phyloP scores from a whole-genome alignment of 2,888 invertebrate genomes.

The Sisyra terminalis region DNA sequence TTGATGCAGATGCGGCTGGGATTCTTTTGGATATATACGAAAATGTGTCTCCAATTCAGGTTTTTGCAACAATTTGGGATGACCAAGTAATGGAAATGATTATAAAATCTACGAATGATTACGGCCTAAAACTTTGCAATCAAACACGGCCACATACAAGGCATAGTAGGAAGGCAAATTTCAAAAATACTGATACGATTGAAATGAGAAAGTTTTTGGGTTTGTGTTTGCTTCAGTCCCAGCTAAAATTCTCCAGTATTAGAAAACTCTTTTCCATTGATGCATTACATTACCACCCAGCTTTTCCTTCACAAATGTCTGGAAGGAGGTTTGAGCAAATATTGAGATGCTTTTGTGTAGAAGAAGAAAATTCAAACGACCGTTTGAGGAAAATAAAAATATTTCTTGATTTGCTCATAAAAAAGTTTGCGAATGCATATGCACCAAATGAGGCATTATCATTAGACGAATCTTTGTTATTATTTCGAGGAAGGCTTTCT shows the following conservation, averaged over 20 bases:
- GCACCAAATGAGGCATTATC: conserved; percentile 11
- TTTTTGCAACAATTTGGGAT: neutral
- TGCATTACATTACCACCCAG: too few relatives aligned
- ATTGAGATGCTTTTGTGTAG: conserved; percentile 9
- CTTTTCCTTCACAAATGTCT: conserved; percentile 8
- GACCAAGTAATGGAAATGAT: too few relatives aligned
- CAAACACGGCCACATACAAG: too few relatives aligned
- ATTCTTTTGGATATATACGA: neutral
- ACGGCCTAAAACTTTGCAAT: too few relatives aligned
- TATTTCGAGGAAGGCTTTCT: conserved; percentile 12
- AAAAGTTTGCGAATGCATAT: conserved; percentile 11
- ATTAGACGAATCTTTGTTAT: conserved; percentile 14
- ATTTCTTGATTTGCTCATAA: conserved; percentile 10
- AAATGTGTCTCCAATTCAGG: neutral
- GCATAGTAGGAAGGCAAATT: too few relatives aligned
- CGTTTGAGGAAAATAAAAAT: conserved; percentile 8
- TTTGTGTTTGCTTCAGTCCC: conserved; percentile 9
- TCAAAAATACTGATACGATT: conserved; percentile 10
- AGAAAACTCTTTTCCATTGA: too few relatives aligned
- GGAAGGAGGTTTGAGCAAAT: conserved; percentile 10
- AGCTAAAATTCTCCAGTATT: conserved; percentile 8
- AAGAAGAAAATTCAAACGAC: conserved; percentile 1
- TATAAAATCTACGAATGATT: too few relatives aligned
- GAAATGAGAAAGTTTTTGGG: conserved; percentile 11
- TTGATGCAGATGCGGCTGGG: too few relatives aligned